These are phyloP conservation scores for Atherinosoma microstoma DNA, from an alignment of 2,797 vertebrate genomes.

Conservation along the genomic window DNA sequence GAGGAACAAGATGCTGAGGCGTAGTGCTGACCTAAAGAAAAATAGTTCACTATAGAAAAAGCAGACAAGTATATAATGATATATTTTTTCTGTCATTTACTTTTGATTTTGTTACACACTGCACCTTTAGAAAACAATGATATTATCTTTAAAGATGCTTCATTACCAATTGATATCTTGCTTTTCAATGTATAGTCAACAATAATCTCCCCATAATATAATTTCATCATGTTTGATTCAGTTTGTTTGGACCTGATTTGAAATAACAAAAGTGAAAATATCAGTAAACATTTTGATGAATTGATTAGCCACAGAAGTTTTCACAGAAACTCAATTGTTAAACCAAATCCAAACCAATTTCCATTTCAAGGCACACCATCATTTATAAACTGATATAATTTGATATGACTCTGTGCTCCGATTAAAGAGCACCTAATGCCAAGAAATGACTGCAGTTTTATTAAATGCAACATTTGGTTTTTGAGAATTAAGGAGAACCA, in stretches of 20 bases:
- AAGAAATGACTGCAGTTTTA: neutral
- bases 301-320: neutral
- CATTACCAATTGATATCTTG: too few relatives aligned
- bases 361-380: neutral
- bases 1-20: slow-evolving; percentile 18
- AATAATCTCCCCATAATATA: neutral
- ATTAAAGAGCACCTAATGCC: neutral
- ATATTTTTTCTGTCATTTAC: too few relatives aligned
- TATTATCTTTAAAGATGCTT: too few relatives aligned
- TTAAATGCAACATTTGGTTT: too few relatives aligned
- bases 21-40: slow-evolving; percentile 36
- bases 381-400: neutral
- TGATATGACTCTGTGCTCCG: neutral
- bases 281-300: neutral
- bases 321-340: slow-evolving; percentile 5
- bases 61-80: neutral
- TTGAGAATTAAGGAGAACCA: too few relatives aligned
- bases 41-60: slow-evolving; percentile 22
- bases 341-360: neutral
- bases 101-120: too few relatives aligned
- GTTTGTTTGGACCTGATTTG: too few relatives aligned
- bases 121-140: too few relatives aligned
- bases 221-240: too few relatives aligned
- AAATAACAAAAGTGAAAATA: too few relatives aligned
- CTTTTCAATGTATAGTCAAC: neutral